A percentile compares a stretch with the other conserved stretches of the same genome.
Evolutionary conservation across 2,113 vertebrate genomes (phyloP).

Genomic region (Pogonocichla stellata): DNA sequence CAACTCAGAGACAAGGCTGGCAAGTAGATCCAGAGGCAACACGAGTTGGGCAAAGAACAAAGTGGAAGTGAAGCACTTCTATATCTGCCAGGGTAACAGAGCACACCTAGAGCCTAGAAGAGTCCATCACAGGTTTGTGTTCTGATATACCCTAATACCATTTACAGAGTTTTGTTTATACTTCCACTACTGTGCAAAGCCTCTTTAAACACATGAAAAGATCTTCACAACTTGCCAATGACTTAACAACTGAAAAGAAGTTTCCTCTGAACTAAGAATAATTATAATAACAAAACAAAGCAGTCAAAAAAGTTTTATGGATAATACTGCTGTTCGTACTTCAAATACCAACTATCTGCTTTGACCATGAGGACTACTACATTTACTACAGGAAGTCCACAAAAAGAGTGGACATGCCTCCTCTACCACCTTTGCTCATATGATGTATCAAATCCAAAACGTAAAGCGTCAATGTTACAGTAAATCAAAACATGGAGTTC

Average conservation of each 20-base stretch:
- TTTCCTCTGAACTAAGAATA: neutral
- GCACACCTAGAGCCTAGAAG: neutral
- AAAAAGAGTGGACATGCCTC: neutral
- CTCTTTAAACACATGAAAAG: neutral
- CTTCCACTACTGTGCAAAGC: neutral
- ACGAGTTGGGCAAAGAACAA: rapidly evolving
- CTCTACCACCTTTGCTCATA: neutral
- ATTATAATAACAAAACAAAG: neutral
- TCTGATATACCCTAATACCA: rapidly evolving
- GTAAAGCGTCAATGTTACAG: neutral
- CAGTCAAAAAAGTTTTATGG: neutral
- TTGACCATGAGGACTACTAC: neutral
- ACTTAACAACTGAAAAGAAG: neutral
- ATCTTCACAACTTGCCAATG: neutral
- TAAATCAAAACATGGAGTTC: neutral
- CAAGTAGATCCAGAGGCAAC: neutral
- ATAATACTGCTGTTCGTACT: neutral
- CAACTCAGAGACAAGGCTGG: neutral
- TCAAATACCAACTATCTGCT: neutral
- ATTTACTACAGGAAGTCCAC: neutral
- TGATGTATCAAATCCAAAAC: rapidly evolving
- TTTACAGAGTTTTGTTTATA: neutral
- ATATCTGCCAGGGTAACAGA: neutral
- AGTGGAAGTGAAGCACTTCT: neutral
- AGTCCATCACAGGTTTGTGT: neutral